phyloP scores from a whole-genome alignment of 2,797 vertebrate species.

The Chrosomus eos region DNA sequence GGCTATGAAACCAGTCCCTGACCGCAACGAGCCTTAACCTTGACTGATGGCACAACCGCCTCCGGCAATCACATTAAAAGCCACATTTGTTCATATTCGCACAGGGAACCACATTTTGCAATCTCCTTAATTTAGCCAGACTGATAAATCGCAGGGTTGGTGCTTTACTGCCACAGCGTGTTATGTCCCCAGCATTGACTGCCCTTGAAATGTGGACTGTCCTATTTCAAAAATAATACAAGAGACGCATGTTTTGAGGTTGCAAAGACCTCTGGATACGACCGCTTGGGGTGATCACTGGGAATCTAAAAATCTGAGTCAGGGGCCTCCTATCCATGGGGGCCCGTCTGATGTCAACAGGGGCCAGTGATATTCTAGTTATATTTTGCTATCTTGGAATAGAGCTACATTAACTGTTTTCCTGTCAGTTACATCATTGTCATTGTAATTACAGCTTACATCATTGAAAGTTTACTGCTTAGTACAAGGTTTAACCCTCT shows the following conservation, averaged over 20 bases:
- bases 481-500: neutral
- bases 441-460: too few relatives aligned
- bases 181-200: conserved; percentile 29
- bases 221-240: conserved; percentile 34
- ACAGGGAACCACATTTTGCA: conserved; percentile 66
- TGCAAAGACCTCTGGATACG: conserved; percentile 26
- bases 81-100: conserved; percentile 69
- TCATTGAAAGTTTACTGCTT: neutral
- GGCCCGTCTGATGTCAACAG: neutral
- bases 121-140: conserved; percentile 74
- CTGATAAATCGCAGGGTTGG: conserved; percentile 66
- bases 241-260: neutral
- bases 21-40: conserved; percentile 65
- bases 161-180: conserved; percentile 32
- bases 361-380: neutral
- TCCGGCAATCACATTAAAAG: conserved; percentile 76
- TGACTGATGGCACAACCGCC: conserved; percentile 69
- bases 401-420: neutral
- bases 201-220: conserved; percentile 48
- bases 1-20: conserved; percentile 53
- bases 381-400: neutral
- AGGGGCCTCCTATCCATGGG: neutral
- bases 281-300: neutral
- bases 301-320: neutral
- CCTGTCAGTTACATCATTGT: neutral